Conservation (phyloP, 2,113 vertebrate species). For the Rhombomys opimus region DNA sequence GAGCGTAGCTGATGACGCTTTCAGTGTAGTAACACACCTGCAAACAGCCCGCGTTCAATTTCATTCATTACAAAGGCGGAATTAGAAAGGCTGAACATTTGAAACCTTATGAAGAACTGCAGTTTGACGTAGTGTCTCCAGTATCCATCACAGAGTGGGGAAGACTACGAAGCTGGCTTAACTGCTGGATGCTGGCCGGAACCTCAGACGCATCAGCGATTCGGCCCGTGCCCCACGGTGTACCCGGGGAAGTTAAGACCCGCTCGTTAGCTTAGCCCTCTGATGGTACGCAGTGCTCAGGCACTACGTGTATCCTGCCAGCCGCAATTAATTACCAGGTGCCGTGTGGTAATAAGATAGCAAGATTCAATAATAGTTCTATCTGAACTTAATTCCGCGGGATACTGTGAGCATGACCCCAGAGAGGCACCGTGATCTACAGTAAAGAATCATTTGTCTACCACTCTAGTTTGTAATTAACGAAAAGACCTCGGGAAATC, state of each 20-base stretch:
- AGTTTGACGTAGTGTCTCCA: constrained; percentile 41
- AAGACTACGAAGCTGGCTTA: background rate
- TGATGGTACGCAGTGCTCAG: background rate
- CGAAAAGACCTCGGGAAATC: constrained; percentile 80
- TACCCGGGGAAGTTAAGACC: constrained; percentile 25
- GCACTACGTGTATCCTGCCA: constrained; percentile 65
- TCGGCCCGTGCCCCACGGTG: background rate
- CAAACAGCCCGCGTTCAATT: constrained; percentile 29
- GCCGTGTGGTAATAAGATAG: constrained; percentile 60
- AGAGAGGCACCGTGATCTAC: constrained; percentile 71
- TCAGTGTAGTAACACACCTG: constrained; percentile 8
- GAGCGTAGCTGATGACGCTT: background rate
- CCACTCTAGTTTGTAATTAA: constrained; percentile 71
- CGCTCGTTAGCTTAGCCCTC: constrained; percentile 53
- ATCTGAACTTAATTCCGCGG: constrained; percentile 78
- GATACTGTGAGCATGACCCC: constrained; percentile 58
- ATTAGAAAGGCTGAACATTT: constrained; percentile 58
- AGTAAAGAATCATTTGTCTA: constrained; percentile 68
- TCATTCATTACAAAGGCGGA: constrained; percentile 67
- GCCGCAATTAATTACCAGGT: constrained; percentile 69
- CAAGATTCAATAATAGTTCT: constrained; percentile 77
- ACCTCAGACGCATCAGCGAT: background rate
- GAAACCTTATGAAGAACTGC: constrained; percentile 28
- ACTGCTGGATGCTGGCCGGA: constrained; percentile 41
- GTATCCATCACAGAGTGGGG: background rate